Conservation (phyloP, 1,140 invertebrate species). For the Limonius californicus region DNA sequence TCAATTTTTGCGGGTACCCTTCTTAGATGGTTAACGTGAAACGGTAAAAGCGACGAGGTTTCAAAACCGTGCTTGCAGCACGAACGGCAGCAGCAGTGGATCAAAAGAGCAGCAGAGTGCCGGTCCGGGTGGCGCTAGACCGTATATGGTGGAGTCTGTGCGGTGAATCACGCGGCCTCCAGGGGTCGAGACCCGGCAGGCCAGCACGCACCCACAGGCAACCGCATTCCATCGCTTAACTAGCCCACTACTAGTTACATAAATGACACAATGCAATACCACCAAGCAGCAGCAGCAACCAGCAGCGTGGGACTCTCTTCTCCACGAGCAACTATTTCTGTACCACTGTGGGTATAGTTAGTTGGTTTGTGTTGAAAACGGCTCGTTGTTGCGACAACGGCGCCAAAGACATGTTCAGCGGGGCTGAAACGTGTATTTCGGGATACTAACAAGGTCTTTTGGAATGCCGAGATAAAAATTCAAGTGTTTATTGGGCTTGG, state of each 20-base stretch:
- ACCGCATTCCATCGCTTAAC: conserved; percentile 7
- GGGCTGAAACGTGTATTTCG: no score
- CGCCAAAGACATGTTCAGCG: no score
- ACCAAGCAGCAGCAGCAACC: not conserved
- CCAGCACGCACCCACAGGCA: conserved; percentile 10
- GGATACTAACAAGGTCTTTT: no score
- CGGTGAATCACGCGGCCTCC: conserved; percentile 11
- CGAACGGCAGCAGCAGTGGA: no score
- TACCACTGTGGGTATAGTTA: not conserved
- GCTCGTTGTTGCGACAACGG: no score
- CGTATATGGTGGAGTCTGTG: conserved; percentile 6
- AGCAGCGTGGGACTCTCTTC: conserved; percentile 2
- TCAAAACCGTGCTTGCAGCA: no score
- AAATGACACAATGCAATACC: conserved; percentile 14
- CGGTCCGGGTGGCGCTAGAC: conserved; percentile 1
- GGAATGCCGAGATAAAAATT: no score
- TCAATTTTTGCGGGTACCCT: no score
- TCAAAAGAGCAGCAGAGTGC: not conserved
- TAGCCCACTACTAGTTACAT: conserved; percentile 11
- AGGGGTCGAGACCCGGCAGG: conserved; percentile 10
- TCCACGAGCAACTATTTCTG: not conserved
- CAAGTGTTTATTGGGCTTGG: no score
- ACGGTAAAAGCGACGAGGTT: no score
- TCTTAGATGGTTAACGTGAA: no score
- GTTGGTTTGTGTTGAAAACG: no score